Evolutionary conservation across 2,888 invertebrate genomes (phyloP).

Genomic region (Nephrocerus scutellatus): DNA sequence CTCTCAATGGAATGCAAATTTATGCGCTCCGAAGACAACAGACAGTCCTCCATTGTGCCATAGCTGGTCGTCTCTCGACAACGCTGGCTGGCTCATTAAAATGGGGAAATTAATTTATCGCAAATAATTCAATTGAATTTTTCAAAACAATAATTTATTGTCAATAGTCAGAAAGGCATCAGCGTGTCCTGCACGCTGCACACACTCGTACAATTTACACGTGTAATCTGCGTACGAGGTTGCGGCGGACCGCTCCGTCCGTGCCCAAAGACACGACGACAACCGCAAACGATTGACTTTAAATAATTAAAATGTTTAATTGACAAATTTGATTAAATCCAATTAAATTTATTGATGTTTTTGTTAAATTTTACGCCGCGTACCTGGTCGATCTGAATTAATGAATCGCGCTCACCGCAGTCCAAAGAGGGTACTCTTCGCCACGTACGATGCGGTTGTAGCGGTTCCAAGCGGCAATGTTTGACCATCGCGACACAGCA

Average conservation of each 20-base stretch:
- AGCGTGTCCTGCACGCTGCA: slow-evolving; percentile 3
- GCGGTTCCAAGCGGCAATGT: slow-evolving; percentile 1
- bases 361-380: slow-evolving; percentile 23
- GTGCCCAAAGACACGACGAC: slow-evolving; percentile 7
- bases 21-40: no score
- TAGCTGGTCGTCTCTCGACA: background rate
- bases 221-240: slow-evolving; percentile 20
- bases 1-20: slow-evolving; percentile 17
- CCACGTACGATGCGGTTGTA: no score
- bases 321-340: slow-evolving; percentile 40
- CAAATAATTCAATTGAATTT: slow-evolving; percentile 35
- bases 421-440: no score
- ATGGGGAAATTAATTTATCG: slow-evolving; percentile 34
- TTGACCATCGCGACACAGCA: no score
- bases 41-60: no score
- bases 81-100: slow-evolving; percentile 18
- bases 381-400: no score
- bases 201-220: slow-evolving; percentile 27
- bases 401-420: no score
- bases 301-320: slow-evolving; percentile 40
- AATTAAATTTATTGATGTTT: slow-evolving; percentile 35
- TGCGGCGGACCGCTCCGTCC: slow-evolving; percentile 1
- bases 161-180: slow-evolving; percentile 15
- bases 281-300: slow-evolving; percentile 37
- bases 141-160: slow-evolving; percentile 30